Percentiles rank a stretch among this genome's conserved stretches.
phyloP scores from a whole-genome alignment of 1,140 invertebrate species.

The Drosophila ambigua region DNA sequence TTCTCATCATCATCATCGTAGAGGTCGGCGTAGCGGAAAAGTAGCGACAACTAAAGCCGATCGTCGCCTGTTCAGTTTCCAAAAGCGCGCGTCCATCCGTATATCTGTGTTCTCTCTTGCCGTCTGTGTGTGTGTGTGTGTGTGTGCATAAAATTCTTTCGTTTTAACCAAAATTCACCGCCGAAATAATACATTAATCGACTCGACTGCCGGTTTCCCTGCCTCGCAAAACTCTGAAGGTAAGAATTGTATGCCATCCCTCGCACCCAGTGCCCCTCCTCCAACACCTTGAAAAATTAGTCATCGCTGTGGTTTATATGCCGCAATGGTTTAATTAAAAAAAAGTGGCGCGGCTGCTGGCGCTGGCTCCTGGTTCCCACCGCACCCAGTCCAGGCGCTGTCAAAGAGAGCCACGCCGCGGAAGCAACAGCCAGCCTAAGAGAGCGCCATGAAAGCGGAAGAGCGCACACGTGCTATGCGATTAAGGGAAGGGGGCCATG shows the following conservation, averaged over 20 bases:
- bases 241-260: constrained; percentile 38
- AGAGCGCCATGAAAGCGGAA: constrained; percentile 40
- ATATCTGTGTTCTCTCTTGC: constrained; percentile 25
- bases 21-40: constrained; percentile 15
- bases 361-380: constrained; percentile 66
- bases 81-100: constrained; percentile 50
- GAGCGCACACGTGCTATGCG: constrained; percentile 38
- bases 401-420: constrained; percentile 47
- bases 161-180: constrained; percentile 54
- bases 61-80: constrained; percentile 25
- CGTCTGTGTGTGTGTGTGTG: constrained; percentile 21
- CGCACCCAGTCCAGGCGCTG: constrained; percentile 58
- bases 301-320: constrained; percentile 53
- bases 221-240: constrained; percentile 34
- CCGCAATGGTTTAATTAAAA: constrained; percentile 66
- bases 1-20: constrained; percentile 7
- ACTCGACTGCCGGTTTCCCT: constrained; percentile 24
- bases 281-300: constrained; percentile 49
- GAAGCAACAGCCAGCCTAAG: constrained; percentile 69
- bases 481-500: constrained; percentile 7
- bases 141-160: constrained; percentile 53
- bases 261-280: constrained; percentile 35
- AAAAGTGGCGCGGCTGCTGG: constrained; percentile 44
- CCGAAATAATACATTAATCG: neutral
- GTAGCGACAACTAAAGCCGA: constrained; percentile 38